phyloP scores from a whole-genome alignment of 2,797 vertebrate genomes.

The Muraenolepis orangiensis region DNA sequence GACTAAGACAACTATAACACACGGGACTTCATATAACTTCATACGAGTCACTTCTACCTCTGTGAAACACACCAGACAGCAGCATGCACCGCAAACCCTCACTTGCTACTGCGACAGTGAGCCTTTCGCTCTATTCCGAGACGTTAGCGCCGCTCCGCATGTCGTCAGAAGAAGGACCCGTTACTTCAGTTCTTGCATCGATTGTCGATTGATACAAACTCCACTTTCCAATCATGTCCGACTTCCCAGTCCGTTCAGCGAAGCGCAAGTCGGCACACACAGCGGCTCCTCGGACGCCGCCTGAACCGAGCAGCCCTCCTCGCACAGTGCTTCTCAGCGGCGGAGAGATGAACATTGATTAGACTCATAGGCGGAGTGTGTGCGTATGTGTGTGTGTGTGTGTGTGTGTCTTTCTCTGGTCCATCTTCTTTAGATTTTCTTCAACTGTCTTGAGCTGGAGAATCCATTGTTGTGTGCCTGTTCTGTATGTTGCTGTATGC shows the following conservation, averaged over 20 bases:
- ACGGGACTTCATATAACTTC: background rate
- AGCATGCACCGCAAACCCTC: slow-evolving; percentile 29
- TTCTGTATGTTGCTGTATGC: no score
- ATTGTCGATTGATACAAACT: slow-evolving; percentile 17
- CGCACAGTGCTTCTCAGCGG: slow-evolving; percentile 19
- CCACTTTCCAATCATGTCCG: no score
- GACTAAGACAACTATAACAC: background rate
- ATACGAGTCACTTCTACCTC: background rate
- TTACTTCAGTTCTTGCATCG: background rate
- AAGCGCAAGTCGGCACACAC: background rate
- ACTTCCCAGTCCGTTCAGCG: background rate
- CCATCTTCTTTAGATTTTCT: no score
- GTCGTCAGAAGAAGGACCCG: background rate
- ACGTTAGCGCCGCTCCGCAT: slow-evolving; percentile 14
- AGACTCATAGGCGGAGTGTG: no score
- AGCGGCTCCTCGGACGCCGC: slow-evolving; percentile 17
- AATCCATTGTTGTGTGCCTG: no score
- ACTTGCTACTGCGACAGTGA: slow-evolving; percentile 47
- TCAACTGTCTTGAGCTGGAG: no score
- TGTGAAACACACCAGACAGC: slow-evolving; percentile 10
- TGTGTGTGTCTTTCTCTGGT: no score
- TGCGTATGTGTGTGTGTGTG: no score
- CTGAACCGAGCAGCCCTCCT: slow-evolving; percentile 30
- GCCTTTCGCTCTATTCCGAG: slow-evolving; percentile 29
- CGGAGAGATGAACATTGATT: no score